Conservation (phyloP, 2,113 vertebrate genomes). For the Recurvirostra avosetta region DNA sequence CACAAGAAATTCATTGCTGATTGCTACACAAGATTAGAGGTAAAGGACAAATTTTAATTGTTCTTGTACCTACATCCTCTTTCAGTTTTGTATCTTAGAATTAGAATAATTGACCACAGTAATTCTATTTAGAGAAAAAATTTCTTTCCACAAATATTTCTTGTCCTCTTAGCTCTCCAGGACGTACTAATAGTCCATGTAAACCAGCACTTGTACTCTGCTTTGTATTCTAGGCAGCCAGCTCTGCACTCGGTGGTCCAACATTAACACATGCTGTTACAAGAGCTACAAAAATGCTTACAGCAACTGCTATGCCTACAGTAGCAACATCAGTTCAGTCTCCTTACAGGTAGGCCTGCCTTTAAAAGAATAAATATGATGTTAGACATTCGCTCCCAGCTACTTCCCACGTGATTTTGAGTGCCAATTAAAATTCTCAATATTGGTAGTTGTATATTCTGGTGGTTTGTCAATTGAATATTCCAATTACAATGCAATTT, state of each 20-base stretch:
- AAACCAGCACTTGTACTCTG: not conserved
- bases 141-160: not conserved
- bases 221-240: slow-evolving; percentile 84
- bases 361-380: not conserved
- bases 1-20: slow-evolving; percentile 99
- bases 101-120: not conserved
- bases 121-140: not conserved
- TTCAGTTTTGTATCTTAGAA: not conserved
- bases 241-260: slow-evolving; percentile 93
- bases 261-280: slow-evolving; percentile 97
- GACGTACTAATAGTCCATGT: not conserved
- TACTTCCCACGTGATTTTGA: not conserved
- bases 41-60: slow-evolving; percentile 54
- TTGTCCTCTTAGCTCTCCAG: not conserved
- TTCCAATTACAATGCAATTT: not conserved
- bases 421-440: not conserved
- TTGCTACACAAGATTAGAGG: slow-evolving; percentile 96
- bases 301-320: slow-evolving; percentile 96
- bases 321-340: slow-evolving; percentile 98
- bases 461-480: not conserved
- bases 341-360: slow-evolving; percentile 87
- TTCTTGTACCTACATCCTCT: not conserved
- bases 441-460: not conserved
- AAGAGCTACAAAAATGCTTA: slow-evolving; percentile 98
- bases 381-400: not conserved